These are phyloP conservation scores for Volucella bombylans DNA, from an alignment of 2,888 invertebrate genomes.

Conservation along the genomic window DNA sequence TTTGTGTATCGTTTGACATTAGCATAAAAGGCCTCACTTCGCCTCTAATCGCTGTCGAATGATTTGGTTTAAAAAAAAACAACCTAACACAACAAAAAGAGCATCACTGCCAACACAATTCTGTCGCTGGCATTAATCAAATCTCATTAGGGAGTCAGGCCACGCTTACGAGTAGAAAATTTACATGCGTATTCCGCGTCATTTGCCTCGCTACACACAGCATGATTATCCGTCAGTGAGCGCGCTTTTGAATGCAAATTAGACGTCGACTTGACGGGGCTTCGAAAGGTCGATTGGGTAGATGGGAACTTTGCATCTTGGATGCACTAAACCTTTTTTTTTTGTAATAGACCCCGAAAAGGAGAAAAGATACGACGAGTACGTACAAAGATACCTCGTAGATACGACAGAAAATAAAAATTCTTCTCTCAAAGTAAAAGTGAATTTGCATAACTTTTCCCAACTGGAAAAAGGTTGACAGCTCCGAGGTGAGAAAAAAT, in stretches of 20 bases:
- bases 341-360: too few species aligned
- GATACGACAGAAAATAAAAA: too few species aligned
- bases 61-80: background rate
- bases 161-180: constrained; percentile 46
- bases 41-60: constrained; percentile 43
- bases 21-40: constrained; percentile 65
- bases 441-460: too few species aligned
- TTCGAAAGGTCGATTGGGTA: too few species aligned
- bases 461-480: too few species aligned
- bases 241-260: constrained; percentile 46
- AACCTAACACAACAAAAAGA: background rate
- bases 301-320: constrained; percentile 31
- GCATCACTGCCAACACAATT: constrained; percentile 14
- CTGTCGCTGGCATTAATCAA: constrained; percentile 59
- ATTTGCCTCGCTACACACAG: background rate
- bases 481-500: too few species aligned
- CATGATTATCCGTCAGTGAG: background rate
- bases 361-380: too few species aligned
- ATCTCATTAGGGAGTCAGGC: constrained; percentile 53
- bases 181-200: constrained; percentile 49
- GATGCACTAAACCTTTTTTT: constrained; percentile 39
- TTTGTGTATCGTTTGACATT: constrained; percentile 37
- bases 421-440: too few species aligned
- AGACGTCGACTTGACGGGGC: background rate
- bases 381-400: too few species aligned